Conservation (phyloP, 2,113 vertebrate species). For the Agelaius phoeniceus region DNA sequence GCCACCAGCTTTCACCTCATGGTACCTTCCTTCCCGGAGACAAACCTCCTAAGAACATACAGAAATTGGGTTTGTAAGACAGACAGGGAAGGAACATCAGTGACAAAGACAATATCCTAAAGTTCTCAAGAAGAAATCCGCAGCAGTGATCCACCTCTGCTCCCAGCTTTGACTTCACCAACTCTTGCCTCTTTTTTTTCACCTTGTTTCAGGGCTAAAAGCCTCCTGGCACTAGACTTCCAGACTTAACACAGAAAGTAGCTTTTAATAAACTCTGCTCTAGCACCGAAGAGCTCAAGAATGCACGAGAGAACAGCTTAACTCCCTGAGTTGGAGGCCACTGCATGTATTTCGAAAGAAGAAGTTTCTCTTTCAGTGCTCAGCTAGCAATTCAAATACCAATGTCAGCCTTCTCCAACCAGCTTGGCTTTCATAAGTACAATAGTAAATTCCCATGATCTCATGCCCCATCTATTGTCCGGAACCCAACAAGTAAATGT, state of each 20-base stretch:
- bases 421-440: background rate
- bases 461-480: background rate
- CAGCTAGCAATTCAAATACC: slow-evolving; percentile 6
- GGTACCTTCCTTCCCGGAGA: background rate
- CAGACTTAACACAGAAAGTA: background rate
- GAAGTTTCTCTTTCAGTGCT: background rate
- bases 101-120: background rate
- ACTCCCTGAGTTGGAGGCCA: background rate
- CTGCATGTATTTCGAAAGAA: background rate
- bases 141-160: background rate
- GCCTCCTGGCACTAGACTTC: background rate
- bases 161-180: background rate
- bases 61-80: background rate
- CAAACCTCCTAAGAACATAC: background rate
- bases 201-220: background rate
- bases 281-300: background rate
- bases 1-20: background rate
- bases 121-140: background rate
- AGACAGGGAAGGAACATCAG: fast-evolving
- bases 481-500: background rate
- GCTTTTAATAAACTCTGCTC: background rate
- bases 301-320: background rate
- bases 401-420: background rate
- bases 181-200: background rate
- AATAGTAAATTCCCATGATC: slow-evolving; percentile 33